These are phyloP conservation scores for Callinectes sapidus DNA, from an alignment of 2,888 invertebrate genomes.

Conservation along the genomic window DNA sequence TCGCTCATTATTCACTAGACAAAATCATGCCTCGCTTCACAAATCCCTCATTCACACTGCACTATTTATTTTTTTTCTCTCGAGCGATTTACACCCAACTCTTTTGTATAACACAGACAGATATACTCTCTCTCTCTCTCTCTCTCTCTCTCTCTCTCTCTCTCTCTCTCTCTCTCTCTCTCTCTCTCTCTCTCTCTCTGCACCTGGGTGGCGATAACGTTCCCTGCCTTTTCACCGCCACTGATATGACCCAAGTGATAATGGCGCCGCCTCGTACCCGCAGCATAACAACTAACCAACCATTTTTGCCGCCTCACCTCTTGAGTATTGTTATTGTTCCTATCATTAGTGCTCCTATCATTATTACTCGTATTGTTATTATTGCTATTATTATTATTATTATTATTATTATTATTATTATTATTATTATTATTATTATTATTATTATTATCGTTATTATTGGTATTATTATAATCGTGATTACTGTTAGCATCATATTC, in stretches of 20 bases:
- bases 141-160: background rate
- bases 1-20: background rate
- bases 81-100: background rate
- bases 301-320: background rate
- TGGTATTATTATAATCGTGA: background rate
- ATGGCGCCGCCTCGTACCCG: background rate
- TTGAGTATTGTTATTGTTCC: background rate
- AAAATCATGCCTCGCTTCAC: background rate
- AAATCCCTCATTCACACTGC: background rate
- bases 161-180: background rate
- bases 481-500: background rate
- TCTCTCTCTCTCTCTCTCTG: background rate
- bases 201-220: background rate
- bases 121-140: conserved; percentile 6
- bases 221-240: background rate
- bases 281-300: background rate
- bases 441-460: background rate
- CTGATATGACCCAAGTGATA: background rate
- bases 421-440: too few relatives aligned
- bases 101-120: background rate
- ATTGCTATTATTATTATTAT: background rate
- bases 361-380: background rate
- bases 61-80: background rate
- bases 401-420: background rate
- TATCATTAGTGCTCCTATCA: background rate